Percentiles rank a stretch among this genome's conserved stretches.
These are phyloP conservation scores for Nephrocerus scutellatus DNA, from an alignment of 2,888 invertebrate species.

Conservation along the genomic window DNA sequence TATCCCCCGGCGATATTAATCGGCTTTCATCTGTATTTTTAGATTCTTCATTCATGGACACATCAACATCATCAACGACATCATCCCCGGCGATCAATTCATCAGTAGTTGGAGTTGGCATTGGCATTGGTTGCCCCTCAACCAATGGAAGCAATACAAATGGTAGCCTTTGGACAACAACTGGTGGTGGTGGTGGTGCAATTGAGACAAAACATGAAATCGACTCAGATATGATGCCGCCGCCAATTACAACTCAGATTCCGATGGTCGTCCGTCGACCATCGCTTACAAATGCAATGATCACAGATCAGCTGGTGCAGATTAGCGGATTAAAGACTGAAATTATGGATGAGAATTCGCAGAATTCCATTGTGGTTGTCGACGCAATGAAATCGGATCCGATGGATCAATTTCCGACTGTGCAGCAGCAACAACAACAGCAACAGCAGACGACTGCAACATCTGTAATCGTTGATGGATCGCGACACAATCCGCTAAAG, in stretches of 20 bases:
- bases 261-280: constrained; percentile 59
- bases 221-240: constrained; percentile 62
- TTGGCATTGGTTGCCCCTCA: neutral
- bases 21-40: constrained; percentile 31
- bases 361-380: constrained; percentile 46
- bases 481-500: constrained; percentile 31
- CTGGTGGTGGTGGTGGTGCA: constrained; percentile 8
- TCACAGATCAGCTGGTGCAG: constrained; percentile 40
- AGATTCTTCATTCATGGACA: constrained; percentile 43
- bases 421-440: too few relatives aligned
- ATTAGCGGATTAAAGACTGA: constrained; percentile 59
- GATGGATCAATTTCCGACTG: constrained; percentile 39
- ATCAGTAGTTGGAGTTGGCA: neutral
- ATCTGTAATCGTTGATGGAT: constrained; percentile 33
- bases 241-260: constrained; percentile 54
- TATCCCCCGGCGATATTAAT: constrained; percentile 13
- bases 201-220: constrained; percentile 51
- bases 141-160: neutral
- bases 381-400: constrained; percentile 37
- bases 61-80: constrained; percentile 16
- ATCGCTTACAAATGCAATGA: constrained; percentile 51
- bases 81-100: constrained; percentile 3
- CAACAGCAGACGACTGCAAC: too few relatives aligned
- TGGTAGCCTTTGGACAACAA: constrained; percentile 32
- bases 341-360: constrained; percentile 65